Evolutionary conservation across 2,113 vertebrate genomes (phyloP).

Genomic region (Ophiodon elongatus): DNA sequence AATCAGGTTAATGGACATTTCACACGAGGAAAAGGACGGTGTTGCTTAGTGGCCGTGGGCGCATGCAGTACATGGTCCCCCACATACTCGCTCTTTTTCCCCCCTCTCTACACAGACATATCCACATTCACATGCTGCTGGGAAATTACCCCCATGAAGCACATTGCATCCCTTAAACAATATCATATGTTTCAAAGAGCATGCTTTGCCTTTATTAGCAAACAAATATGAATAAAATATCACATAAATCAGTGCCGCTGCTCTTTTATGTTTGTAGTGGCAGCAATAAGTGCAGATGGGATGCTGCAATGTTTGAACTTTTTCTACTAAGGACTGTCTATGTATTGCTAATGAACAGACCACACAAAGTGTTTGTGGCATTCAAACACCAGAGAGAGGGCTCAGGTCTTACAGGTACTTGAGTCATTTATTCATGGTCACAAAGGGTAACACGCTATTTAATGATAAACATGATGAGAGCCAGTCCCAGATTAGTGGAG

Average conservation of each 20-base stretch:
- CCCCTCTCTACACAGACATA: slow-evolving; percentile 8
- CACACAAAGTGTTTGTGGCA: not conserved
- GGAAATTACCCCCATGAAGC: slow-evolving; percentile 26
- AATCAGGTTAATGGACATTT: slow-evolving; percentile 75
- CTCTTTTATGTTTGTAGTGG: slow-evolving; percentile 20
- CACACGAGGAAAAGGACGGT: slow-evolving; percentile 44
- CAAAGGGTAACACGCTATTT: slow-evolving; percentile 24
- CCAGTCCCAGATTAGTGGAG: slow-evolving; percentile 34
- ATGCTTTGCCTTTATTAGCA: slow-evolving; percentile 58
- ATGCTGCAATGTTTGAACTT: not conserved
- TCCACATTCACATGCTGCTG: slow-evolving; percentile 24
- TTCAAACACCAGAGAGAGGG: not conserved
- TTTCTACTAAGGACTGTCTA: not conserved
- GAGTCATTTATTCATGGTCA: slow-evolving; percentile 1
- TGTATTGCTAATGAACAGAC: slow-evolving; percentile 40
- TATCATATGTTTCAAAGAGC: slow-evolving; percentile 52
- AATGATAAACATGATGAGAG: slow-evolving; percentile 27
- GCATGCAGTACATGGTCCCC: slow-evolving; percentile 13
- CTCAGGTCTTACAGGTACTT: slow-evolving; percentile 2
- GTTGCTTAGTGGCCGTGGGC: slow-evolving; percentile 22
- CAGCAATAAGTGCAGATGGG: slow-evolving; percentile 14
- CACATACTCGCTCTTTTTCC: not conserved
- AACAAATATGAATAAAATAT: slow-evolving; percentile 69
- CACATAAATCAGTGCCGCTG: slow-evolving; percentile 33
- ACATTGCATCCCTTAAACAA: slow-evolving; percentile 53